phyloP scores from a whole-genome alignment of 2,797 vertebrate species.

The Malurus leucopterus region DNA sequence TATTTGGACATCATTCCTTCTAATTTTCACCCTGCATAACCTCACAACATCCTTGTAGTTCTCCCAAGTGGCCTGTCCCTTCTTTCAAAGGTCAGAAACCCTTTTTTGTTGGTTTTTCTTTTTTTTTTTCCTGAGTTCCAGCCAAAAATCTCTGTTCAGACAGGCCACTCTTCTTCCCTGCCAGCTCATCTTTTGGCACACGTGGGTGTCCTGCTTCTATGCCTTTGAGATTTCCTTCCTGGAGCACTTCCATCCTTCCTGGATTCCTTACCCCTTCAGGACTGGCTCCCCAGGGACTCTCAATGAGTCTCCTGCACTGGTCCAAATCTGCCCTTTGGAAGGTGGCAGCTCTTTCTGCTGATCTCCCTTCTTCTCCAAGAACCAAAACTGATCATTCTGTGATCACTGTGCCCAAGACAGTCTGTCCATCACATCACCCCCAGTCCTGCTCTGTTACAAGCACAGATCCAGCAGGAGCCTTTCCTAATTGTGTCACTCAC shows the following conservation, averaged over 20 bases:
- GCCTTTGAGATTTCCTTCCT: neutral
- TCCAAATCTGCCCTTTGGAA: neutral
- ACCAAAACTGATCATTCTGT: neutral
- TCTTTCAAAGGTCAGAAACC: neutral
- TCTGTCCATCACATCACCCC: neutral
- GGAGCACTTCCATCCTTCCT: neutral
- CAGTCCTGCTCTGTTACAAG: neutral
- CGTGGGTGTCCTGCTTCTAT: neutral
- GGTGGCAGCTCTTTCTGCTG: neutral
- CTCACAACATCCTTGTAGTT: neutral
- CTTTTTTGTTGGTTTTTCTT: neutral
- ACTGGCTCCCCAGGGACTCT: neutral
- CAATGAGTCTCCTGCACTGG: neutral
- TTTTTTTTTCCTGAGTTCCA: neutral
- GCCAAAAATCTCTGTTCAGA: neutral
- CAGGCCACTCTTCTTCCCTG: neutral
- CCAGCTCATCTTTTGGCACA: neutral
- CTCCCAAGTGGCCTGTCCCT: neutral
- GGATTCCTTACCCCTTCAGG: neutral
- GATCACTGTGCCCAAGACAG: neutral
- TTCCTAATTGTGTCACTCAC: neutral
- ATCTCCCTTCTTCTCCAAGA: neutral
- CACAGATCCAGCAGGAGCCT: neutral
- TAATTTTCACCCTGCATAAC: no score
- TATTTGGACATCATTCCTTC: no score